Percentiles rank a stretch among this genome's conserved stretches.
Conservation (phyloP, 2,888 invertebrate genomes). For the Clitarchus hookeri region DNA sequence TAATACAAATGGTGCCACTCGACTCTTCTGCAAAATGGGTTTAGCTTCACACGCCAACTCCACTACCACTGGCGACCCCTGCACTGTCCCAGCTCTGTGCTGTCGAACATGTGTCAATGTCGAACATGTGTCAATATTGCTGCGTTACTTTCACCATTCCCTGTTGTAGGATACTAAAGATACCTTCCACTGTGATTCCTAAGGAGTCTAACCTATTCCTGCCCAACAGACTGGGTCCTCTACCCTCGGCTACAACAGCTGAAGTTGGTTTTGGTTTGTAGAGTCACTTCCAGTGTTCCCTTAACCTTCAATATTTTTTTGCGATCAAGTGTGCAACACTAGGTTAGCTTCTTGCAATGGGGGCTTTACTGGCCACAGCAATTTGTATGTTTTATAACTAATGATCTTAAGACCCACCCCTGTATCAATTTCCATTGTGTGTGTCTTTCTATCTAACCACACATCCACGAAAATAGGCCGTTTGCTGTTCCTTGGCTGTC, state of each 20-base stretch:
- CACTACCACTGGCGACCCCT: background rate
- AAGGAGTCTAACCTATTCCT: background rate
- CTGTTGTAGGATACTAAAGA: background rate
- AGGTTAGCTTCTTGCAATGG: background rate
- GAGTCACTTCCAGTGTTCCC: background rate
- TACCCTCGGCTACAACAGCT: background rate
- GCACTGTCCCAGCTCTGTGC: background rate
- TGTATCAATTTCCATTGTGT: background rate
- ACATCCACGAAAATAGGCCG: background rate
- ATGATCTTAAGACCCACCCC: background rate
- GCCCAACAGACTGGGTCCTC: background rate
- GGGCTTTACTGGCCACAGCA: background rate
- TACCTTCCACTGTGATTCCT: background rate
- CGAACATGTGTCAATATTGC: background rate
- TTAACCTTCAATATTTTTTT: background rate
- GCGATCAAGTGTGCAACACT: background rate
- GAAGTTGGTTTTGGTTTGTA: background rate
- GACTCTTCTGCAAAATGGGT: background rate
- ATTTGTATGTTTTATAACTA: background rate
- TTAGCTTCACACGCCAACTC: background rate
- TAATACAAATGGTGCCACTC: background rate
- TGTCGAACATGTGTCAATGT: too few relatives aligned
- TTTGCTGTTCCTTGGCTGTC: too few relatives aligned
- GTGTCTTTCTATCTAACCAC: background rate
- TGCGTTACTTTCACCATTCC: background rate